Percentiles rank a stretch among this genome's conserved stretches.
These are phyloP conservation scores for Thera britannica DNA, from an alignment of 2,888 invertebrate genomes.

Conservation along the genomic window DNA sequence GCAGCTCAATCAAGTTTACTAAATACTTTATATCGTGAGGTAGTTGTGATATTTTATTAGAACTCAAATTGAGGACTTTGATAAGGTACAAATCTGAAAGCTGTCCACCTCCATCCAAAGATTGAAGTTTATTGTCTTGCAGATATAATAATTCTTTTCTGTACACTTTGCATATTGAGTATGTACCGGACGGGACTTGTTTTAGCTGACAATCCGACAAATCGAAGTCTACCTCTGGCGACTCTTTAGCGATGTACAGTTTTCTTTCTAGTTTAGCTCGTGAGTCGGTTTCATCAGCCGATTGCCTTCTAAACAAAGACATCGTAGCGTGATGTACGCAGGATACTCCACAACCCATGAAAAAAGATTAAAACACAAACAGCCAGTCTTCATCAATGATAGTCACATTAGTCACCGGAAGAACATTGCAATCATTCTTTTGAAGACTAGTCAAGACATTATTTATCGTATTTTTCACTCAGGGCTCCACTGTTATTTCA, in stretches of 20 bases:
- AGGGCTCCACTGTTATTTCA: neutral
- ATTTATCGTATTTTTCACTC: neutral
- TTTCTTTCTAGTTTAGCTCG: slow-evolving; percentile 73
- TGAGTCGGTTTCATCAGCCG: slow-evolving; percentile 55
- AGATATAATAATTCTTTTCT: slow-evolving; percentile 89
- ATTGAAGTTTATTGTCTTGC: slow-evolving; percentile 88
- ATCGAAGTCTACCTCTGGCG: slow-evolving; percentile 92
- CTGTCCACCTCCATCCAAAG: slow-evolving; percentile 89
- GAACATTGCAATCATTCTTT: slow-evolving; percentile 46
- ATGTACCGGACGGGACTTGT: slow-evolving; percentile 90
- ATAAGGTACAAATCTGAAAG: slow-evolving; percentile 88
- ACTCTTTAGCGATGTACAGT: slow-evolving; percentile 86
- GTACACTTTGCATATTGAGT: slow-evolving; percentile 91
- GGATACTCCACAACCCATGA: slow-evolving; percentile 80
- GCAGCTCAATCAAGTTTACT: slow-evolving; percentile 88
- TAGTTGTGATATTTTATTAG: slow-evolving; percentile 87
- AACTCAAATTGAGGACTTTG: slow-evolving; percentile 87
- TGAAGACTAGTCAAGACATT: neutral
- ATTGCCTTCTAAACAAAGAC: slow-evolving; percentile 74
- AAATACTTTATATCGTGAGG: slow-evolving; percentile 87
- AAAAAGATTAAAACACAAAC: slow-evolving; percentile 44
- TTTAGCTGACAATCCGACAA: slow-evolving; percentile 91
- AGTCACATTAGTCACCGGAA: slow-evolving; percentile 49
- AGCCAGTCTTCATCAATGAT: slow-evolving; percentile 41
- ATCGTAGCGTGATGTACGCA: slow-evolving; percentile 70